phyloP scores from a whole-genome alignment of 1,140 invertebrate genomes.

The Vanessa tameamea region DNA sequence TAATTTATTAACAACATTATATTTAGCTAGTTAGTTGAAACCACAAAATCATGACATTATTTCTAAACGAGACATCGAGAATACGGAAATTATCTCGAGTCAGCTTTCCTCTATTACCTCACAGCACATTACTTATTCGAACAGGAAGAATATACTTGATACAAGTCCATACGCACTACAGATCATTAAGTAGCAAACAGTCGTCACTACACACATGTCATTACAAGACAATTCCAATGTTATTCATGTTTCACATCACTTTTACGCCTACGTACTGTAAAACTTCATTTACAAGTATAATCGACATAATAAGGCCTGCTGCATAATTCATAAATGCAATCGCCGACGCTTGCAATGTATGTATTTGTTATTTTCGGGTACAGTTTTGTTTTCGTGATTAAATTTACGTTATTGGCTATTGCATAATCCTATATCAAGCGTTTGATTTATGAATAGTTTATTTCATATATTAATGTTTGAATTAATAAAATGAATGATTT shows the following conservation, averaged over 20 bases:
- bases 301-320: conserved; percentile 34
- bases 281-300: conserved; percentile 44
- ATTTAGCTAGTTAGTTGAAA: conserved; percentile 22
- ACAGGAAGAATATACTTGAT: conserved; percentile 47
- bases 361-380: neutral
- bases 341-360: conserved; percentile 2
- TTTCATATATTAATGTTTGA: no score
- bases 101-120: conserved; percentile 48
- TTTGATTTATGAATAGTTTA: no score
- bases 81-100: conserved; percentile 49
- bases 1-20: conserved; percentile 3
- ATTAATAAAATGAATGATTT: no score
- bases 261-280: conserved; percentile 42
- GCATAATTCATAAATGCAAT: conserved; percentile 40
- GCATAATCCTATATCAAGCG: neutral
- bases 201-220: conserved; percentile 20
- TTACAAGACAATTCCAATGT: conserved; percentile 43
- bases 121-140: conserved; percentile 49
- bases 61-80: conserved; percentile 39
- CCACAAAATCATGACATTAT: conserved; percentile 34
- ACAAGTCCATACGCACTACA: conserved; percentile 20
- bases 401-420: neutral
- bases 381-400: neutral
- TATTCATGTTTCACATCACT: conserved; percentile 38
- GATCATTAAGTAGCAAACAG: conserved; percentile 25